phyloP scores from a whole-genome alignment of 2,113 vertebrate species.

The Madoqua kirkii region DNA sequence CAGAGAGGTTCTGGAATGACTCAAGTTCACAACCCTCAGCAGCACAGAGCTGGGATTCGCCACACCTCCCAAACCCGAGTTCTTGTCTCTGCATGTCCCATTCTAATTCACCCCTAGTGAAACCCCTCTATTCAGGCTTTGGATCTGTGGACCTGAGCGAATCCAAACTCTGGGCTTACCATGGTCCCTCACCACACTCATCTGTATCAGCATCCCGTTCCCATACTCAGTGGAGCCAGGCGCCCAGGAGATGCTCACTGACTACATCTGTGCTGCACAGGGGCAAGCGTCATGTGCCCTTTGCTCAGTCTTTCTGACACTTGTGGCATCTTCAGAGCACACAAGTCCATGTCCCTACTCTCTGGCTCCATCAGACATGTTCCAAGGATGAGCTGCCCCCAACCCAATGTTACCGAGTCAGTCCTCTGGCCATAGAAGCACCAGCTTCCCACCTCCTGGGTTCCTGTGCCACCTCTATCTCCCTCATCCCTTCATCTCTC shows the following conservation, averaged over 20 bases:
- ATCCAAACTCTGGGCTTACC: not conserved
- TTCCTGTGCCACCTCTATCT: no score
- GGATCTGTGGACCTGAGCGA: not conserved
- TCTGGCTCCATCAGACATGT: rapidly evolving
- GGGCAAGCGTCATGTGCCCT: not conserved
- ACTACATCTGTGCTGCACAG: rapidly evolving
- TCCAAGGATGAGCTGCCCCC: not conserved
- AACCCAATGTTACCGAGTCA: rapidly evolving
- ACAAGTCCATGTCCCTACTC: rapidly evolving
- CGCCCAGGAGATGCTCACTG: rapidly evolving
- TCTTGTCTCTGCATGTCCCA: rapidly evolving
- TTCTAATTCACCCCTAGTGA: no score
- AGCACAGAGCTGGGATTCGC: rapidly evolving
- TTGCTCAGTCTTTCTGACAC: not conserved
- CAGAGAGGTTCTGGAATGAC: no score
- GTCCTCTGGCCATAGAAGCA: rapidly evolving
- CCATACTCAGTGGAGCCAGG: rapidly evolving
- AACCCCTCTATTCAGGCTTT: not conserved
- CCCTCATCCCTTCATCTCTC: not conserved
- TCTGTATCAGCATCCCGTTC: rapidly evolving
- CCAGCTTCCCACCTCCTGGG: no score
- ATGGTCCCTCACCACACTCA: no score
- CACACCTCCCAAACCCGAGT: no score
- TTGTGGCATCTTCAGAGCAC: not conserved
- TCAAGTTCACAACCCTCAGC: not conserved